Percentiles rank a stretch among this genome's conserved stretches.
These are phyloP conservation scores for Erebia palarica DNA, from an alignment of 2,888 invertebrate genomes.

Conservation along the genomic window DNA sequence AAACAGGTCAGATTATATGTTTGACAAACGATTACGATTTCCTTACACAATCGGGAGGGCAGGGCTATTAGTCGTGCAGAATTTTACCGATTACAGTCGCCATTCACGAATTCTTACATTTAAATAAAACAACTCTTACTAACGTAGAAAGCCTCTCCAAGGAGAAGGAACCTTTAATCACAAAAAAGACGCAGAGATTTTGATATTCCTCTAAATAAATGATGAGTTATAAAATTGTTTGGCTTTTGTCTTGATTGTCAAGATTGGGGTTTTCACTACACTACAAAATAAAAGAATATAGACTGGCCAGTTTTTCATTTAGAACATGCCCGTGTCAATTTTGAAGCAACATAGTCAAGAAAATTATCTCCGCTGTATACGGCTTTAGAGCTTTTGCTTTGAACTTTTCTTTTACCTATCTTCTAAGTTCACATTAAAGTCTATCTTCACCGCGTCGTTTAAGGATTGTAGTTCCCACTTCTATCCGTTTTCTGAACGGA, in stretches of 20 bases:
- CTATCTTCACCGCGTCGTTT: no score
- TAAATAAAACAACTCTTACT: not conserved
- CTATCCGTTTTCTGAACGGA: no score
- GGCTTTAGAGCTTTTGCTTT: no score
- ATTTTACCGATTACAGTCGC: not conserved
- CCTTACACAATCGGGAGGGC: no score
- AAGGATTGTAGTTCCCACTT: no score
- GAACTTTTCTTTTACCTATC: no score
- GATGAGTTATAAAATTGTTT: not conserved
- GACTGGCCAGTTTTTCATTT: not conserved
- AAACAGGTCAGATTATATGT: no score
- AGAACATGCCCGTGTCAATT: no score
- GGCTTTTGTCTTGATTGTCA: constrained; percentile 1
- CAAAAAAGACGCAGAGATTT: constrained; percentile 1
- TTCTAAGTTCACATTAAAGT: no score
- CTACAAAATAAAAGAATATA: not conserved
- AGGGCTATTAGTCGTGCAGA: not conserved
- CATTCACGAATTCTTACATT: constrained; percentile 3
- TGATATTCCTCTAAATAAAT: constrained; percentile 5
- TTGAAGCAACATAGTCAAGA: no score
- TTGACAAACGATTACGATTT: no score
- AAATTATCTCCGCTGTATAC: no score
- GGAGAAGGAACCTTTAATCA: not conserved
- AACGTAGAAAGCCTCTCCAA: not conserved
- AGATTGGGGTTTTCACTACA: not conserved